Evolutionary conservation across 37 sponge, comb jelly and placozoan species (phyloP), one percentile per base, ranked within the genome.

Genomic region (Axinella damicornis): DNA sequence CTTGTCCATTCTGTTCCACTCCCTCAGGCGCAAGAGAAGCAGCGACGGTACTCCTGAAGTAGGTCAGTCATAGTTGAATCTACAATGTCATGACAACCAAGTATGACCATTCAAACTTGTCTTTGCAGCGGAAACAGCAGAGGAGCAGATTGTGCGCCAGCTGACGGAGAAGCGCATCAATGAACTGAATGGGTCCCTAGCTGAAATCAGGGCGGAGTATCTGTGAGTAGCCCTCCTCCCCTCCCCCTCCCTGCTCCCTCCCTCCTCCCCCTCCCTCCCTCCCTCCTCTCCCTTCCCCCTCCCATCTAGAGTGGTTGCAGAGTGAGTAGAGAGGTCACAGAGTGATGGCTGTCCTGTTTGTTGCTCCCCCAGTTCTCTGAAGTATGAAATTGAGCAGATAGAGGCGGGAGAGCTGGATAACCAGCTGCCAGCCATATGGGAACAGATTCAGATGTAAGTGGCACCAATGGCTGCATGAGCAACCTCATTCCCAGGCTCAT

Each of bases 141-240:
- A 85, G 39, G 95, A 97, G 54, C 93, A 89, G 69, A 94, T 97
- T 63, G 87, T 97, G 25, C 78, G 96, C 15, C 80, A 90, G 18
- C 76, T 97, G 36, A 92, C 89, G 30, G 89, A 83, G 59, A 92
- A 92, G 58, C 78, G 95, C n/a, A 90, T 97, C 13, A 79, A 54
- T 62, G 93, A 97, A 31, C 73, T 97, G 4, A 78, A 88, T 31
- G 25, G 63, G 34, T 34, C 71, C 6, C 41, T 94, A 41, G 62
- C 37, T 24, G 63, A 74, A 31, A 94, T 38, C 9, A 94, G 54
- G 56, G 76, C 69, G 34, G 91, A 90, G 71, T 90, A 90, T 74
- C 30, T 54, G 94, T 93, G n/a, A n/a, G n/a, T n/a, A n/a, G n/a
- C n/a, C n/a, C n/a, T n/a, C n/a, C n/a, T n/a, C n/a, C n/a, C n/a